phyloP scores from a whole-genome alignment of 2,888 invertebrate genomes.

The Fragum fragum region DNA sequence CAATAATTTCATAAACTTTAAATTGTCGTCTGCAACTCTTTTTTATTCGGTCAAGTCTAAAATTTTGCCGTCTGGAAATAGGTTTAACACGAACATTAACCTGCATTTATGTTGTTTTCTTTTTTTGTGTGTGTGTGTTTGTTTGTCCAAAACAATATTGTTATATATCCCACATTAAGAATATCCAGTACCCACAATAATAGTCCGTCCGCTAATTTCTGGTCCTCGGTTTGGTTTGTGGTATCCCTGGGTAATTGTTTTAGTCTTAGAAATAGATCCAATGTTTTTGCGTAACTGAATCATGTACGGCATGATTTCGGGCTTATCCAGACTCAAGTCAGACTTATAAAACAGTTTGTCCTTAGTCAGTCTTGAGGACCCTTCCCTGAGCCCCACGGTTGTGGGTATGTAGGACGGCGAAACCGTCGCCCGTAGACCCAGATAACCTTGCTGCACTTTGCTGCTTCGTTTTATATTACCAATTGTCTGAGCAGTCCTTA shows the following conservation, averaged over 20 bases:
- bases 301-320: constrained; percentile 45
- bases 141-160: too few relatives aligned
- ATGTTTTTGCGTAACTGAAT: constrained; percentile 59
- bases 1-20: too few relatives aligned
- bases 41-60: too few relatives aligned
- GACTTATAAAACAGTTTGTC: constrained; percentile 31
- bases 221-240: constrained; percentile 42
- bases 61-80: too few relatives aligned
- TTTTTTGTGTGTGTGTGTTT: too few relatives aligned
- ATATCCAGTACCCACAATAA: constrained; percentile 62
- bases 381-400: background rate
- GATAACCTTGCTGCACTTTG: constrained; percentile 60
- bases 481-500: constrained; percentile 66
- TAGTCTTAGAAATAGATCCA: constrained; percentile 43
- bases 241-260: constrained; percentile 34
- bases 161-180: too few relatives aligned
- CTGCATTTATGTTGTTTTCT: too few relatives aligned
- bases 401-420: constrained; percentile 55
- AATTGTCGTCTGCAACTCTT: too few relatives aligned
- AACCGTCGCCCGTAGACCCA: constrained; percentile 62
- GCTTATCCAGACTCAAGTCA: constrained; percentile 33
- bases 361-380: constrained; percentile 1
- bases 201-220: constrained; percentile 66
- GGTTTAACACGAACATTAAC: too few relatives aligned
- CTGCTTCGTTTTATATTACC: constrained; percentile 68